Base-by-base conservation (phyloP, 2,888 invertebrate genomes). In the Palloptera scutellata region DNA sequence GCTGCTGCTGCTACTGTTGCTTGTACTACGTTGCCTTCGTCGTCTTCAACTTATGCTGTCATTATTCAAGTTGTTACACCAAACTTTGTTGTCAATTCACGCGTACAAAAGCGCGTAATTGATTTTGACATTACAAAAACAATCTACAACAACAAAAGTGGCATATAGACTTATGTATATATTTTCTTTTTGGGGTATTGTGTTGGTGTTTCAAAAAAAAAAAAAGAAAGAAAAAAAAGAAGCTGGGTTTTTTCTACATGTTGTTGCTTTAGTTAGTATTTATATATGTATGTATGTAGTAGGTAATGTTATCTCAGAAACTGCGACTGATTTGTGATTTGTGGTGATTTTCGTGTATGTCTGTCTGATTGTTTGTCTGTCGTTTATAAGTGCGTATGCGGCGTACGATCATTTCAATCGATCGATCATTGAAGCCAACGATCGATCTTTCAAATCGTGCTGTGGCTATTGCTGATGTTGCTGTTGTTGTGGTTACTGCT, bases 21-120 rank as follows among this genome's bases (percentile, higher is more conserved):
- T 73, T 69, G 55, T 30, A n/a, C 30, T 2, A 4, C 30, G 30
- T 30, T 6, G 30, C 6, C 6, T 2, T 30, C 30, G 17, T 60
- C 40, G 43, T 52, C 19, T 43, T 19, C 30, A 40, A 15, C 10
- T 40, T 53, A 30, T 55, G 13, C 30, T 30, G 30, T 15, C 15
- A 15, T 13, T 5, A 5, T 10, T 43, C 40, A 60, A n/a, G 30
- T 43, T 41, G 43, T 48, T 53, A 70, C 73, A 70, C 71, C 69
- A 70, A 70, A 71, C 70, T 70, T 69, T 74, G 72, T 73, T 75
- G 76, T 75, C 77, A 77, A 75, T 75, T 74, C 74, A 70, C 75
- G 71, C 72, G 73, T 73, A 71, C 70, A 65, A 71, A 71, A 74
- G 70, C 72, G 71, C 71, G 75, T 77, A 78, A 78, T 79, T 78